These are phyloP conservation scores for Molossus molossus DNA, from an alignment of 2,797 vertebrate genomes.

Conservation along the genomic window DNA sequence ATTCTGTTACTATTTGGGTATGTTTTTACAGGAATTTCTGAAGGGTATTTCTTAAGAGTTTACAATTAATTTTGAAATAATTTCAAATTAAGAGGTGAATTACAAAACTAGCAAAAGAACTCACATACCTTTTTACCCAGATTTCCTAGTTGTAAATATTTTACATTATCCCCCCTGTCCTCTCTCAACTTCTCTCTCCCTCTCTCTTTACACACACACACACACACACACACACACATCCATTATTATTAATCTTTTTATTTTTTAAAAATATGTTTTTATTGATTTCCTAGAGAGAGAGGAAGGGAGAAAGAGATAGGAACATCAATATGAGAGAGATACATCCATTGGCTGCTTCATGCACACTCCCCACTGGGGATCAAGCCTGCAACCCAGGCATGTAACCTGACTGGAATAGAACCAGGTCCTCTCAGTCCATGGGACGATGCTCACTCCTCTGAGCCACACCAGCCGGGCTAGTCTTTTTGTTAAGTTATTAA, in stretches of 20 bases:
- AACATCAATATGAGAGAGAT: no score
- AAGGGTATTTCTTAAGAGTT: not conserved
- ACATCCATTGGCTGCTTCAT: no score
- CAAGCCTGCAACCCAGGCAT: no score
- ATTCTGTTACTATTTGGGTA: not conserved
- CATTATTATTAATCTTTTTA: not conserved
- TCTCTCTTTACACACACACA: not conserved
- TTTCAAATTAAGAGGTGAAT: not conserved
- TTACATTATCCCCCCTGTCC: not conserved
- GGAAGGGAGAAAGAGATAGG: no score
- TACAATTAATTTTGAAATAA: not conserved
- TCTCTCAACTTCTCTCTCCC: not conserved
- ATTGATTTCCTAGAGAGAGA: no score
- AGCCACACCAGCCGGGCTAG: no score
- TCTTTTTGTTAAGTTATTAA: no score
- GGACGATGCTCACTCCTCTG: no score
- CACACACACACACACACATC: not conserved
- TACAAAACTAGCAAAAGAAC: not conserved
- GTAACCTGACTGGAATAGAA: no score
- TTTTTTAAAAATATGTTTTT: not conserved
- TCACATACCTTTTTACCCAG: not conserved
- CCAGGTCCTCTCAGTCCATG: no score
- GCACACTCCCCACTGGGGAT: no score
- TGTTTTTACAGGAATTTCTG: not conserved
- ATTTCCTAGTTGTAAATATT: not conserved